These are phyloP conservation scores for Ictalurus punctatus DNA, from an alignment of 2,113 vertebrate species.

Conservation along the genomic window DNA sequence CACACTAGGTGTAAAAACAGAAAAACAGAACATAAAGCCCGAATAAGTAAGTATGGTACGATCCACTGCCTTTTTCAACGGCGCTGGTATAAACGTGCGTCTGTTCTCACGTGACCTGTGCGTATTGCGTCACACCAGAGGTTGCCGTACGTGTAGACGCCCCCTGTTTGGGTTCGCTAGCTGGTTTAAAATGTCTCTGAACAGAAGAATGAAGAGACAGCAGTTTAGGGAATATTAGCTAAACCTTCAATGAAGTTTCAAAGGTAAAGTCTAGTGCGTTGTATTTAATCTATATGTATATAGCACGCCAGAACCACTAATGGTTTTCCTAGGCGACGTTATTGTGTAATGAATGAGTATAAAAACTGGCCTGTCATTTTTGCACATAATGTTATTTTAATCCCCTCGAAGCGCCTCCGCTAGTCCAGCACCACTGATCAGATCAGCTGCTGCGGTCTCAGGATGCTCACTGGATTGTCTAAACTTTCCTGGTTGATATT, in stretches of 20 bases:
- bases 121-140: constrained; percentile 31
- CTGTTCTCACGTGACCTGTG: constrained; percentile 27
- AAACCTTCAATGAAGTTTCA: constrained; percentile 53
- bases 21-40: background rate
- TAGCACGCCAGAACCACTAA: background rate
- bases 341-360: constrained; percentile 9
- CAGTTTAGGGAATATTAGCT: constrained; percentile 50
- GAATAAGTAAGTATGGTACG: too few species aligned
- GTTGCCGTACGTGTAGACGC: constrained; percentile 34
- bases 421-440: background rate
- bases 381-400: constrained; percentile 33
- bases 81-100: background rate
- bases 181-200: constrained; percentile 54
- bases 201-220: constrained; percentile 59
- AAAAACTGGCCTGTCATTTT: constrained; percentile 38
- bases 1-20: background rate
- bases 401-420: constrained; percentile 30
- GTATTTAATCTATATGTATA: background rate
- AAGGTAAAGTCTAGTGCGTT: constrained; percentile 54
- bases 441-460: constrained; percentile 43
- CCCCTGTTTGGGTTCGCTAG: constrained; percentile 51
- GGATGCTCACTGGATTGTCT: background rate
- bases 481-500: background rate
- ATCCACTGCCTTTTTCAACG: too few species aligned
- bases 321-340: background rate